These are phyloP conservation scores for Stenchaetothrips biformis DNA, from an alignment of 2,888 invertebrate species.

Conservation along the genomic window DNA sequence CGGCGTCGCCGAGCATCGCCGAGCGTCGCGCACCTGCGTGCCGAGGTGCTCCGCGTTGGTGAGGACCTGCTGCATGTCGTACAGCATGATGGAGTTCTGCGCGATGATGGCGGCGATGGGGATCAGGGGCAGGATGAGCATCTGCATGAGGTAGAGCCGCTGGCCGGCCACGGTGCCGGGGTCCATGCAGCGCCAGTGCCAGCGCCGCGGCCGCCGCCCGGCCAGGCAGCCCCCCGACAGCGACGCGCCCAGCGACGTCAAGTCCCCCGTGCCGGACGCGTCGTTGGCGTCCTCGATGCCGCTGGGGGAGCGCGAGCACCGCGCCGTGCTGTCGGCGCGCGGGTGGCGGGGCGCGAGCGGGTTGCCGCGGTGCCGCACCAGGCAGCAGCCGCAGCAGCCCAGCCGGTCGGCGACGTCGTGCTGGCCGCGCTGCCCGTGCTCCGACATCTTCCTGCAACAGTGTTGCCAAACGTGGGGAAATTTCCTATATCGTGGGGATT, in stretches of 20 bases:
- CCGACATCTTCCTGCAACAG: too few species aligned
- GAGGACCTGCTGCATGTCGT: conserved; percentile 49
- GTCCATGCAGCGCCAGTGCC: conserved; percentile 37
- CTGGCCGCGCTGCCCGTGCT: too few species aligned
- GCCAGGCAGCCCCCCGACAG: conserved; percentile 28
- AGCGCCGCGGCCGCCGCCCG: conserved; percentile 29
- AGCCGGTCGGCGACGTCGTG: too few species aligned
- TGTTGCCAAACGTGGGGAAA: too few species aligned
- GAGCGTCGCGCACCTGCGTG: conserved; percentile 47
- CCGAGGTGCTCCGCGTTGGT: conserved; percentile 50
- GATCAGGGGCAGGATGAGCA: conserved; percentile 54
- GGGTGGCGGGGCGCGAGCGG: neutral
- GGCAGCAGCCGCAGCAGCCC: too few species aligned
- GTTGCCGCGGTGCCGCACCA: neutral
- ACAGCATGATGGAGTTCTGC: conserved; percentile 54
- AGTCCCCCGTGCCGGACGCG: conserved; percentile 24
- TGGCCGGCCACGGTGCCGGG: conserved; percentile 45
- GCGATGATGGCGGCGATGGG: conserved; percentile 54
- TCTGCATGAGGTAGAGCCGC: conserved; percentile 50
- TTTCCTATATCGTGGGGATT: too few species aligned
- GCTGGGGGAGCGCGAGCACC: neutral
- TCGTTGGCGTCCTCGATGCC: neutral
- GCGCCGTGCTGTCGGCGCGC: neutral
- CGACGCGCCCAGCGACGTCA: conserved; percentile 21
- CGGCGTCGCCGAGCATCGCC: too few species aligned